Percentiles rank a stretch among this genome's conserved stretches.
These are phyloP conservation scores for Chymomyza caudatula DNA, from an alignment of 2,888 invertebrate species.

Conservation along the genomic window DNA sequence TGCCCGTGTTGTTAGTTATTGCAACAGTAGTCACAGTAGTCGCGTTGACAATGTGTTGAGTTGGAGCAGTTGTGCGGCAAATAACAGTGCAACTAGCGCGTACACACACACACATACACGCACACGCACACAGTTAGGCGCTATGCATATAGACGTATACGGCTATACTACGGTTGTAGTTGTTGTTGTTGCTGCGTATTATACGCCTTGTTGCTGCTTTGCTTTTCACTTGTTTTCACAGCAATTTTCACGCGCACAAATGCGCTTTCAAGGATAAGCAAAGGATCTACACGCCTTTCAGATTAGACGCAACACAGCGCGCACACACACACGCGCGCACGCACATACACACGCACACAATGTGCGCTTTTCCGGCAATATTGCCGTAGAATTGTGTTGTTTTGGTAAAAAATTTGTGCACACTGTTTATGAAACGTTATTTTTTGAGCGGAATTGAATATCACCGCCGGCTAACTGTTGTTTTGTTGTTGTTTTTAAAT, in stretches of 20 bases:
- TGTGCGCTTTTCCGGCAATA: neutral
- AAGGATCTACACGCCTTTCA: neutral
- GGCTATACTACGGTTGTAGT: neutral
- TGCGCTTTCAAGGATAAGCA: conserved; percentile 48
- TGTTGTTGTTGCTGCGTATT: conserved; percentile 10
- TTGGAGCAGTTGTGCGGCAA: conserved; percentile 7
- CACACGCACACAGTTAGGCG: conserved; percentile 2
- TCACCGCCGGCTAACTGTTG: conserved; percentile 6
- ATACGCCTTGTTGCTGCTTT: conserved; percentile 42
- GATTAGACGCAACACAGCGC: neutral
- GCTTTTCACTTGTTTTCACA: conserved; percentile 25
- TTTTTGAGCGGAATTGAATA: neutral
- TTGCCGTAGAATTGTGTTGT: neutral
- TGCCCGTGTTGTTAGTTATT: conserved; percentile 19
- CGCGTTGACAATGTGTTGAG: conserved; percentile 29
- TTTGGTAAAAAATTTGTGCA: neutral
- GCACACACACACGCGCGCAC: conserved; percentile 10
- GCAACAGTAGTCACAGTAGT: conserved; percentile 38
- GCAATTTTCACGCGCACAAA: conserved; percentile 31
- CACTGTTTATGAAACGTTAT: neutral
- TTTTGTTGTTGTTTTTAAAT: conserved; percentile 16
- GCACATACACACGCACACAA: neutral
- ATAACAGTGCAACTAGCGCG: no score
- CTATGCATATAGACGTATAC: no score
- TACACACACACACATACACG: neutral